Conservation (phyloP, 2,797 vertebrate species). For the Percopsis omiscomaycus region DNA sequence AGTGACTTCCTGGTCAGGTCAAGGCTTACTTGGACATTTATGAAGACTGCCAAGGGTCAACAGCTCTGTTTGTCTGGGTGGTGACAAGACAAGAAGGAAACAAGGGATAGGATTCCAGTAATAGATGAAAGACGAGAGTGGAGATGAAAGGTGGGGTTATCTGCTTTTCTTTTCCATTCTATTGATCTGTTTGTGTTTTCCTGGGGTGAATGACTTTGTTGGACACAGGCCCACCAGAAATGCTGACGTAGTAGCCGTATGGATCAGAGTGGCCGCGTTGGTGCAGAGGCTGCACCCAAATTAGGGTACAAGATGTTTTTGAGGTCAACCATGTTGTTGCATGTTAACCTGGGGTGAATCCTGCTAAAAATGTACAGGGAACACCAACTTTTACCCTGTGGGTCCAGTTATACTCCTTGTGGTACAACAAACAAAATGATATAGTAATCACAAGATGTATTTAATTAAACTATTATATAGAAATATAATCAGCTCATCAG, state of each 20-base stretch:
- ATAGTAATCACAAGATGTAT: too few species aligned
- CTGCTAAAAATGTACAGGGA: not conserved
- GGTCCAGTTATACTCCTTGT: not conserved
- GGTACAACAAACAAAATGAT: too few species aligned
- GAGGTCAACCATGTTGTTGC: conserved; percentile 9
- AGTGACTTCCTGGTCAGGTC: conserved; percentile 41
- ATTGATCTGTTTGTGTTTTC: conserved; percentile 74
- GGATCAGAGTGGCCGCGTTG: conserved; percentile 39
- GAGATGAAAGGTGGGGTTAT: conserved; percentile 71
- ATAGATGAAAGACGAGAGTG: conserved; percentile 73
- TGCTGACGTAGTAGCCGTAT: conserved; percentile 66
- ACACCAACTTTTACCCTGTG: conserved; percentile 2
- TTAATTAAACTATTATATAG: too few species aligned
- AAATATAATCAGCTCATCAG: too few species aligned
- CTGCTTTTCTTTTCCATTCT: conserved; percentile 53
- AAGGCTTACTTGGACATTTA: conserved; percentile 57
- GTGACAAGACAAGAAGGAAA: conserved; percentile 64
- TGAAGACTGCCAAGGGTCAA: conserved; percentile 57
- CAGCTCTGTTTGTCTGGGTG: conserved; percentile 59
- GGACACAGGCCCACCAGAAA: conserved; percentile 67
- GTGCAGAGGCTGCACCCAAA: conserved; percentile 46
- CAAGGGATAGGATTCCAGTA: conserved; percentile 66
- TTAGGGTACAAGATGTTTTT: conserved; percentile 36
- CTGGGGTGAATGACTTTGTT: conserved; percentile 72
- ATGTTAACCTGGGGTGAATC: not conserved